phyloP scores from a whole-genome alignment of 2,888 invertebrate species.

The Drosophila mettleri region DNA sequence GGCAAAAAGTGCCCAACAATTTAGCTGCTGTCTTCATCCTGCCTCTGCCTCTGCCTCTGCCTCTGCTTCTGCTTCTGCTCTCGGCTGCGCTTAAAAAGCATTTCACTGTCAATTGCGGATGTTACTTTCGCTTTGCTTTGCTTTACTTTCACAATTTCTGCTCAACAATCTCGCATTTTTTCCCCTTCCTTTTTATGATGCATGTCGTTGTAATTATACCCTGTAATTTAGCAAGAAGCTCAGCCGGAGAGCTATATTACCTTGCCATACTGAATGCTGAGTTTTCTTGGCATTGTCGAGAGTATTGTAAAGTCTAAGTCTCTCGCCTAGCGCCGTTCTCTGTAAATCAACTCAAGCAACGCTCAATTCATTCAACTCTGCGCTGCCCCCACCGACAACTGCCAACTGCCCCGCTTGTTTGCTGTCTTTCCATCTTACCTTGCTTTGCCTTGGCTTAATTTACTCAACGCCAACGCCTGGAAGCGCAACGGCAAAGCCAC shows the following conservation, averaged over 20 bases:
- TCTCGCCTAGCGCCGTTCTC: neutral
- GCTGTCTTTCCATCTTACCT: slow-evolving; percentile 15
- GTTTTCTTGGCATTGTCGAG: neutral
- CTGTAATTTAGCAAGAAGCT: neutral
- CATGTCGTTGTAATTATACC: slow-evolving; percentile 51
- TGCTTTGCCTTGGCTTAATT: slow-evolving; percentile 63
- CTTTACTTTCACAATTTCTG: slow-evolving; percentile 26
- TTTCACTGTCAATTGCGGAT: slow-evolving; percentile 73
- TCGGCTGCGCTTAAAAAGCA: slow-evolving; percentile 63
- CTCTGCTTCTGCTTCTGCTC: neutral
- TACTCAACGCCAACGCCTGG: slow-evolving; percentile 45
- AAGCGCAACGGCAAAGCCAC: slow-evolving; percentile 39
- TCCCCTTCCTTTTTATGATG: slow-evolving; percentile 44
- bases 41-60: too few relatives aligned
- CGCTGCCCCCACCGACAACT: slow-evolving; percentile 2
- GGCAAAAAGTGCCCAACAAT: slow-evolving; percentile 26
- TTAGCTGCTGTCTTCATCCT: slow-evolving; percentile 14
- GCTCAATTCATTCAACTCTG: slow-evolving; percentile 35
- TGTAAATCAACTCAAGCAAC: slow-evolving; percentile 22
- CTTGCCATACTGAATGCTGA: neutral
- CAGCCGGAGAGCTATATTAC: neutral
- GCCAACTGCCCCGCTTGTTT: slow-evolving; percentile 21
- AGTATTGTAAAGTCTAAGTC: slow-evolving; percentile 3
- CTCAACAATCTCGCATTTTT: slow-evolving; percentile 10
- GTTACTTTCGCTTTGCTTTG: slow-evolving; percentile 36